Evolutionary conservation across 2,113 vertebrate species (phyloP), one percentile per base, ranked within the genome.

Genomic region (Spheniscus mendiculus): DNA sequence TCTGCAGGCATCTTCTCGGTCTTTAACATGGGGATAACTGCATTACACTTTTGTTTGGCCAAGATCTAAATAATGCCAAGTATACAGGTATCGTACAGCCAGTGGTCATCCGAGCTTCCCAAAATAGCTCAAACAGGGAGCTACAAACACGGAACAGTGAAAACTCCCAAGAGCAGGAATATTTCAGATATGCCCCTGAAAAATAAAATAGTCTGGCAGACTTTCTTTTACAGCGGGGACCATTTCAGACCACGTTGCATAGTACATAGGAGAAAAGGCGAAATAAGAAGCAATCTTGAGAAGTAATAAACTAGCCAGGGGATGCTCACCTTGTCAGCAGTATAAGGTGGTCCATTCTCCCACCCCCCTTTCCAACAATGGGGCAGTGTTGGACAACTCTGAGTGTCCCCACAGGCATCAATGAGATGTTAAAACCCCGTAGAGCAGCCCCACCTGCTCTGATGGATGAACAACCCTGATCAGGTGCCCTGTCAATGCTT

Each of bases 221-320:
- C 1, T 17, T 42, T 3, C 23, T 45, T 21, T 13, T 8, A 4
- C 7, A 22, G 40, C 42, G 36, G 42, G 25, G 50, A 18, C 27
- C 13, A 1, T 26, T 59, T 49, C 55, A 81, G 72, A 42, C 29
- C 26, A 21, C 0, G 0, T 1, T 19, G 17, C 12, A 11, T 4
- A 9, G 10, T 15, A 36, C 22, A 3, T 10, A 29, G 44, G 52
- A 65, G 55, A 56, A 89, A 36, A 87, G 23, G 23, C 18, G 44
- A 40, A 52, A 30, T 3, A 12, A 34, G 42, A 49, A 63, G n/a
- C 10, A 15, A 19, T 10, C 36, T 12, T 27, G 27, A 62, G 56
- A 50, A 67, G 47, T 4, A 53, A 14, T 2, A 10, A 69, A 8
- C 15, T 5, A 73, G 23, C 1, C 34, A 69, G 27, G 58, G 52